Base-by-base conservation (phyloP, 1,140 invertebrate genomes). In the Trichonephila inaurata region DNA sequence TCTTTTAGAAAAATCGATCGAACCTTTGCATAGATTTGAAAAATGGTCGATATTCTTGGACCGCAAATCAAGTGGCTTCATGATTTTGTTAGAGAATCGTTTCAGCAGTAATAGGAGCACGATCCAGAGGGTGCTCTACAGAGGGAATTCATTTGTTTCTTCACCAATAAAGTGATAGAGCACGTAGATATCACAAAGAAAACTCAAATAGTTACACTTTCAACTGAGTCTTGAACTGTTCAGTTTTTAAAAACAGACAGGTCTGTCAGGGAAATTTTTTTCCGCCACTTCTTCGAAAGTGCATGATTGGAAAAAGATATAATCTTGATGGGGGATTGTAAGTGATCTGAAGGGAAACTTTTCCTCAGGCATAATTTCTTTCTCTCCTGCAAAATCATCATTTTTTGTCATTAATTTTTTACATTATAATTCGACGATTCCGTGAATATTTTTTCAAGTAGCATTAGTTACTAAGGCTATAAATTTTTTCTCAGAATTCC, bases 121-220 rank as follows among this genome's bases (percentile, higher is more conserved):
- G 66, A 69, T 69, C 66, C 24, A 28, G 66, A 28, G 24, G 66
- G 66, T 8, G n/a, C 66, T 24, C 66, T 24, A 8, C 24, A 24
- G 66, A 69, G 66, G 66, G 66, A 66, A n/a, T 66, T 66, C 64
- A 66, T 66, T 66, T 66, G 66, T 69, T 69, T 69, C 66, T 14
- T 69, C 24, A 10, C 66, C n/a, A 24, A 24, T 18, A 33, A 77
- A 77, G 72, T 19, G 72, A 77, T 77, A 77, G 40, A 77, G 72
- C 72, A 77, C 72, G 72, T 40, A 77, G 28, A 77, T 77, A 40
- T 24, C 66, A 1, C 66, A 69, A 69, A 69, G 66, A 69, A 69
- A 69, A 21, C 21, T 69, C 72, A 77, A 77, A 77, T 28, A 77
- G 72, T 77, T 77, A 14, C 28, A 40, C 18, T 77, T 28, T 77